Evolutionary conservation across 2,797 vertebrate species (phyloP), one percentile per base, ranked within the genome.

Genomic region (Mormyrops attenuatus): DNA sequence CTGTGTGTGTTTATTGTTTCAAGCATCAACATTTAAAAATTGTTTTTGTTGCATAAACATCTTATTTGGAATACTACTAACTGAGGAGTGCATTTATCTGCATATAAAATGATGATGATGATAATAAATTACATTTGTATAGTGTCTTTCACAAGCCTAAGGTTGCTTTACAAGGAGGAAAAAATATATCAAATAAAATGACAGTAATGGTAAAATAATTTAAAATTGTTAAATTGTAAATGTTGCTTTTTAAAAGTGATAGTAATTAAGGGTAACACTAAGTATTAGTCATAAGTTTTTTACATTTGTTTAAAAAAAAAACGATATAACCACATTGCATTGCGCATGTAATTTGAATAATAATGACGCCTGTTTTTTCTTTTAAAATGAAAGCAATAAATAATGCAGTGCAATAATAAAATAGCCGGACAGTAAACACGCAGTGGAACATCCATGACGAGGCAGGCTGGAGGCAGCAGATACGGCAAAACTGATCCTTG

Each of bases 331-430:
- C n/a, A 50, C 73, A 80, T 80, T 80, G 47, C 41, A 30, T 50
- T 47, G 47, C 20, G 4, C 47, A 85, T 85, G 41, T 85, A 44
- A 85, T 85, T 85, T 47, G n/a, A 85, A 49, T 85, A 26, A 50
- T 85, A 85, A 22, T 50, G 22, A 85, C 11, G 7, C 38, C 44
- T 85, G 82, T 85, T 26, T 47, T 47, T 85, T 85, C 38, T 47
- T 85, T 85, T 47, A 50, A 85, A 85, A 85, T 85, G 82, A 85
- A 85, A 85, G 82, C 47, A 85, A 47, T 85, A 85, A 49, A 85
- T 49, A 85, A 49, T 44, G 38, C 34, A 85, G 20, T 15, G 41
- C 82, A 47, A 22, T 49, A 85, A 85, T 85, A 50, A 50, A 85
- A 50, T 49, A 87, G 52, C 15, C 6, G 50, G 52, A 57, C 22